These are phyloP conservation scores for Poecilia picta DNA, from an alignment of 2,797 vertebrate genomes.

Conservation along the genomic window DNA sequence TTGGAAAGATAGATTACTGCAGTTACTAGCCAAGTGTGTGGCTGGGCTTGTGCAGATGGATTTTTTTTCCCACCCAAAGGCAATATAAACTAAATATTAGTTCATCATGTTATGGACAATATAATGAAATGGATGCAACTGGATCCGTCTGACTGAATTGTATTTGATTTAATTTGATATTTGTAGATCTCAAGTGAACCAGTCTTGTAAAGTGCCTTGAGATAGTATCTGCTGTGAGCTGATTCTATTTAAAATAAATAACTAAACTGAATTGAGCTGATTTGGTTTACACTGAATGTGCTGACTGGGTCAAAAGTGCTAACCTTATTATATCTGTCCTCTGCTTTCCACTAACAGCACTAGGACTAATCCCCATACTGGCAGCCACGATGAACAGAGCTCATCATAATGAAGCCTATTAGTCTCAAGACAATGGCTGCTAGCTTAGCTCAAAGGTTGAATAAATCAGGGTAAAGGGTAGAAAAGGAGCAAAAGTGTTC, in stretches of 20 bases:
- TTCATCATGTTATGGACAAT: neutral
- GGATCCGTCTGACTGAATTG: neutral
- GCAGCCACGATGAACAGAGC: slow-evolving; percentile 66
- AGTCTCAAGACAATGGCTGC: slow-evolving; percentile 76
- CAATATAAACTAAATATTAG: neutral
- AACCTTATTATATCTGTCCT: slow-evolving; percentile 62
- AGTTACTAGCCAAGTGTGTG: neutral
- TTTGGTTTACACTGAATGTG: slow-evolving; percentile 39
- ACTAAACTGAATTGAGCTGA: slow-evolving; percentile 22
- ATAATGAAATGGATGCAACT: neutral
- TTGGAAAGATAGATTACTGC: neutral
- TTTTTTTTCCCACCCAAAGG: neutral
- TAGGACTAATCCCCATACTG: slow-evolving; percentile 67
- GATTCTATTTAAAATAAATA: neutral
- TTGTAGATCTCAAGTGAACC: neutral
- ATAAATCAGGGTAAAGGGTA: slow-evolving; percentile 30
- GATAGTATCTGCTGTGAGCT: neutral
- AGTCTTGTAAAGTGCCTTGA: neutral
- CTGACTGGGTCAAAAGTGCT: slow-evolving; percentile 57
- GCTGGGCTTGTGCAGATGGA: neutral
- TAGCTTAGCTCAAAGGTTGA: slow-evolving; percentile 61
- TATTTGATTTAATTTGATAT: slow-evolving; percentile 3
- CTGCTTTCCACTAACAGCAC: slow-evolving; percentile 62
- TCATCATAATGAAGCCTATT: slow-evolving; percentile 80
- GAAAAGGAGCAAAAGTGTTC: slow-evolving; percentile 21